Evolutionary conservation across 2,113 vertebrate species (phyloP), one percentile per base, ranked within the genome.

Genomic region (Notarius lentiginosus): DNA sequence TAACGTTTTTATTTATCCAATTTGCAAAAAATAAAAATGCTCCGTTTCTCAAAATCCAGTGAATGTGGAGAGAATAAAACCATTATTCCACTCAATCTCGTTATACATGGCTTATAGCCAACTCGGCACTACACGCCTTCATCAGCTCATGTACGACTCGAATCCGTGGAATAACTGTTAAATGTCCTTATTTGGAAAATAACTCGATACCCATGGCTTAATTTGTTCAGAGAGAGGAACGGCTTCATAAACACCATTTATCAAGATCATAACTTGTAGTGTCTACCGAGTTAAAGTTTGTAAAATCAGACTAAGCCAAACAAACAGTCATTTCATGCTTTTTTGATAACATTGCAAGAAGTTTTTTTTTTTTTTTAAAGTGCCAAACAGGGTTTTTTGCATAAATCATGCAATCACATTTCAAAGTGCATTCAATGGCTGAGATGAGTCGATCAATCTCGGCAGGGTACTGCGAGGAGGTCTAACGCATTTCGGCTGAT

Each of bases 361-460:
- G 73, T 7, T 55, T 77, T 51, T 85, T 7, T 55, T 77, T 51
- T 85, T 91, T 91, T 92, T 79, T 90, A 85, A 91, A 81, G 41
- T 85, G 92, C 89, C 91, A 89, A 88, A 90, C 89, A 91, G 88
- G 91, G 75, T 84, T 91, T 95, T 92, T 95, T 95, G 92, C 94
- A 95, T 95, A 95, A 95, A 93, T 94, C 94, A 95, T 95, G 95
- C 93, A 95, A 95, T 95, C 93, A 95, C 92, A 89, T 90, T 70
- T 93, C 93, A 94, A 93, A 91, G 90, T 92, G 92, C 92, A 94
- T 94, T 95, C 93, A 88, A 77, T 79, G 80, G 66, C 30, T 56
- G 75, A 84, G 79, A 87, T 91, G 90, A 84, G 87, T 89, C 87
- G 92, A 85, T 90, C 86, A 80, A 47, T 87, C 84, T 79, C 75